Evolutionary conservation across 2,888 invertebrate species (phyloP).

Genomic region (Lithophane ornitopus): DNA sequence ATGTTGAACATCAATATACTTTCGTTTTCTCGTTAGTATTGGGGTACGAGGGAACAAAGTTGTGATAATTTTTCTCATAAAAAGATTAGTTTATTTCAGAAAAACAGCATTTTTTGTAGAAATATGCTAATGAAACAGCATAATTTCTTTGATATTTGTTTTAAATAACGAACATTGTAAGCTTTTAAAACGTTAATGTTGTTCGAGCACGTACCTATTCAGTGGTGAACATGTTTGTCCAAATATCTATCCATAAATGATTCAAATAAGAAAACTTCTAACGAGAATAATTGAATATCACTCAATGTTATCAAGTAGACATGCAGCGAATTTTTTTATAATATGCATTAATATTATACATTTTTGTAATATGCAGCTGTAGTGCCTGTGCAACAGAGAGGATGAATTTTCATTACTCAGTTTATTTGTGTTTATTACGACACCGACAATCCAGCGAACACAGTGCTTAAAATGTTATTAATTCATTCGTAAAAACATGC

Average conservation of each 20-base stretch:
- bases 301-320: background rate
- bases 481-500: slow-evolving; percentile 41
- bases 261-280: background rate
- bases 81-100: slow-evolving; percentile 5
- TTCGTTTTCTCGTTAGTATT: slow-evolving; percentile 6
- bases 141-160: background rate
- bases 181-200: background rate
- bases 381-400: slow-evolving; percentile 24
- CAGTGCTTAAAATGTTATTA: slow-evolving; percentile 41
- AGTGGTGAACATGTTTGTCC: background rate
- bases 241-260: background rate
- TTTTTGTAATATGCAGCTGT: slow-evolving; percentile 29
- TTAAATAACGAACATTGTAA: background rate
- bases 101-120: background rate
- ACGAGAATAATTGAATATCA: background rate
- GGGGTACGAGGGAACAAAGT: background rate
- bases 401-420: slow-evolving; percentile 55
- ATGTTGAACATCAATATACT: slow-evolving; percentile 31
- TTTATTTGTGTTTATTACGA: slow-evolving; percentile 51
- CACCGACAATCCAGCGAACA: slow-evolving; percentile 24
- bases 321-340: slow-evolving; percentile 17
- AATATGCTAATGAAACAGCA: background rate
- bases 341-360: too few species aligned
- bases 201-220: background rate
- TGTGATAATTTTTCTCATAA: background rate